Percentiles rank a stretch among this genome's conserved stretches.
Conservation (phyloP, 2,888 invertebrate species). For the Zootermopsis nevadensis region DNA sequence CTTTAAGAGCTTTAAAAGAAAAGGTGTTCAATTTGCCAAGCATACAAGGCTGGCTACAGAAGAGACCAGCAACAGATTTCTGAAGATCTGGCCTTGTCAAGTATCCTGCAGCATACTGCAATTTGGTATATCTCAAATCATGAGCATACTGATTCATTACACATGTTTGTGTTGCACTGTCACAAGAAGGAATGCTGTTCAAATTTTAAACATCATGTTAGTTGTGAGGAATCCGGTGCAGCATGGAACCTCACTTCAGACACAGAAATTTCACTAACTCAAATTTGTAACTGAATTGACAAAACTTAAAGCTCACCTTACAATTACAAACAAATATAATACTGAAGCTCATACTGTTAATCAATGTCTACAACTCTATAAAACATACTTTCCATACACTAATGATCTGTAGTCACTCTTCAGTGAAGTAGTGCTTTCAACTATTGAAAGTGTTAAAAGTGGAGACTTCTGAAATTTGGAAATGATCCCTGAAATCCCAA, state of each 20-base stretch:
- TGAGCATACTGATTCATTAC: not conserved
- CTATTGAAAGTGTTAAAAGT: too few relatives aligned
- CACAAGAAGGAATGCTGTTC: not conserved
- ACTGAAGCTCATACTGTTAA: too few relatives aligned
- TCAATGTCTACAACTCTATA: too few relatives aligned
- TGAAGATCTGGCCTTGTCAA: constrained; percentile 57
- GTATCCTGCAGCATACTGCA: not conserved
- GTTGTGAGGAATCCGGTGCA: not conserved
- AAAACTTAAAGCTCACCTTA: not conserved
- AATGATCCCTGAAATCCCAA: too few relatives aligned
- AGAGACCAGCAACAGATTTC: constrained; percentile 69
- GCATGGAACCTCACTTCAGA: not conserved
- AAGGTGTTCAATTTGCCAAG: constrained; percentile 67
- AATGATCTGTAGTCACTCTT: too few relatives aligned
- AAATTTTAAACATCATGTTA: not conserved
- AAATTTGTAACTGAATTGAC: not conserved
- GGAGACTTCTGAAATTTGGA: too few relatives aligned
- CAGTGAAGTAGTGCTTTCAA: too few relatives aligned
- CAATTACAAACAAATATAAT: not conserved
- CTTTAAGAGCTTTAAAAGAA: constrained; percentile 66
- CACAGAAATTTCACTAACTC: not conserved
- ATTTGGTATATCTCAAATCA: not conserved
- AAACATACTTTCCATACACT: too few relatives aligned
- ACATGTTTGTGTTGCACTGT: not conserved
- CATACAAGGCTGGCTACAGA: constrained; percentile 69